phyloP scores from a whole-genome alignment of 92 coral and sea anemone species.

The Hydrozoanthus gracilis region DNA sequence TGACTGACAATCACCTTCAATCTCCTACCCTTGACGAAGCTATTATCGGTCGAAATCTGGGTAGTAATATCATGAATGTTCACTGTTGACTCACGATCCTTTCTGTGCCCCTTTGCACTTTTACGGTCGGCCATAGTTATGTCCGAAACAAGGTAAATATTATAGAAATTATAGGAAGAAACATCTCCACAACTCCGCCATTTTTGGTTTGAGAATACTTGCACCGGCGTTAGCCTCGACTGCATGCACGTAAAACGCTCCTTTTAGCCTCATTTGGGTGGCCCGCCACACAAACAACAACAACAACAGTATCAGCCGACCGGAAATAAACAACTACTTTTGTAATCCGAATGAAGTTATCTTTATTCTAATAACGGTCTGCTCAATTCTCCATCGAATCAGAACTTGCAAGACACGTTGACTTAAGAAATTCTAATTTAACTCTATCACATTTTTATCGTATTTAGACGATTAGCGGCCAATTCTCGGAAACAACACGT shows the following conservation, averaged over 20 bases:
- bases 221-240: conserved; percentile 44
- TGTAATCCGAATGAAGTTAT: too few relatives aligned
- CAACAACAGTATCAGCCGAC: neutral
- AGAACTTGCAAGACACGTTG: too few relatives aligned
- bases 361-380: too few relatives aligned
- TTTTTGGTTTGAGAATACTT: conserved; percentile 29
- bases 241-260: neutral
- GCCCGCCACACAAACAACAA: conserved; percentile 7
- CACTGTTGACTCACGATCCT: conserved; percentile 77
- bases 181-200: conserved; percentile 31
- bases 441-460: too few relatives aligned
- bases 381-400: too few relatives aligned
- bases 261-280: conserved; percentile 44
- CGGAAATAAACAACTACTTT: neutral
- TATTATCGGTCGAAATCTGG: conserved; percentile 72
- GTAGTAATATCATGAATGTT: conserved; percentile 48
- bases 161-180: conserved; percentile 31
- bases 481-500: too few relatives aligned
- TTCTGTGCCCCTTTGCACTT: conserved; percentile 61
- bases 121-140: conserved; percentile 77
- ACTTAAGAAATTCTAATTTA: too few relatives aligned
- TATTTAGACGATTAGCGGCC: too few relatives aligned
- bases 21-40: conserved; percentile 64
- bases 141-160: conserved; percentile 9
- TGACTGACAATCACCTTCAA: conserved; percentile 71